Evolutionary conservation across 2,797 vertebrate genomes (phyloP), one percentile per base, ranked within the genome.

Genomic region (Micropoecilia bifurca): DNA sequence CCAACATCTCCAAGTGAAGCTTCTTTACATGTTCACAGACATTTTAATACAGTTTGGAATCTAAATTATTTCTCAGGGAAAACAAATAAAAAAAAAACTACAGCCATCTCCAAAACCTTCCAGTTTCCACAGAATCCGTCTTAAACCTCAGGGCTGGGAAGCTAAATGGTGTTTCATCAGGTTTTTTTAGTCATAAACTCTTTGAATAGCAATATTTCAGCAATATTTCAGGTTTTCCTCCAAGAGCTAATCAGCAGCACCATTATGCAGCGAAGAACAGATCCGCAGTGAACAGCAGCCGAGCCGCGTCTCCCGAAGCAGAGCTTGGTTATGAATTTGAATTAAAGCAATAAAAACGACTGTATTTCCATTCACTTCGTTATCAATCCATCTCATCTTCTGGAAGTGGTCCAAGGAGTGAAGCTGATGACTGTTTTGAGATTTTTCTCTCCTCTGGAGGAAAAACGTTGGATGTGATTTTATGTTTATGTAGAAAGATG

Each of bases 211-310:
- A 69, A 43, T 41, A 43, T 14, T 28, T 71, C 41, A 71, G 68
- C 41, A 41, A 41, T 41, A 41, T 6, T 41, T 41, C 39, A 28
- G 48, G 73, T 14, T 41, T 80, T 84, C 43, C 75, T 88, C 73
- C n/a, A 79, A 78, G 77, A 85, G 88, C 86, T 83, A 89, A 88
- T 89, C 77, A 84, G 50, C 66, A 30, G 46, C 79, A 88, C 77
- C 45, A 83, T 85, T 30, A n/a, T 43, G 73, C 75, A 74, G 74
- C 69, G 36, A 71, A 55, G 77, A n/a, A 74, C 73, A 84, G n/a
- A 84, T 80, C 79, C 79, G 25, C 46, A 71, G 57, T 12, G 4
- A 63, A 63, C 6, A 20, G 61, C 22, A 68, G 9, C 43, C 0
- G 69, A 76, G 50, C 74, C 25, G 25, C 55, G 57, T 4, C n/a